These are phyloP conservation scores for Berghia stephanieae DNA, from an alignment of 1,140 invertebrate genomes.

Conservation along the genomic window DNA sequence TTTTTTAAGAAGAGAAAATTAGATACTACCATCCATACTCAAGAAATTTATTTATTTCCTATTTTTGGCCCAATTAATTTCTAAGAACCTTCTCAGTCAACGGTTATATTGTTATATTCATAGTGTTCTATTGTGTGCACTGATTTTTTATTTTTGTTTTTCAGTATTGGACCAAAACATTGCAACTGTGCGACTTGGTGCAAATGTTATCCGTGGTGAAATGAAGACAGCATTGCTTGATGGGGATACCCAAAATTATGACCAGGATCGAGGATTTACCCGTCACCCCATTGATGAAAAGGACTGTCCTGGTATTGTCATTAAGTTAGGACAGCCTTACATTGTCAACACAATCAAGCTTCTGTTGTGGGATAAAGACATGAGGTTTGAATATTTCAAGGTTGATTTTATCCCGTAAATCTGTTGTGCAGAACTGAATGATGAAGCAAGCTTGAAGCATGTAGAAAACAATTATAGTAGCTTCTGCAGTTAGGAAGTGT, in stretches of 20 bases:
- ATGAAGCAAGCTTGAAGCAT: too few species aligned
- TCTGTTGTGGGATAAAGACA: conserved; percentile 93
- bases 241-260: conserved; percentile 86
- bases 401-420: too few species aligned
- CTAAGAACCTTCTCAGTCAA: too few species aligned
- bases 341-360: conserved; percentile 94
- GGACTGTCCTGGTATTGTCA: conserved; percentile 76
- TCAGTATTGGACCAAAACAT: conserved; percentile 91
- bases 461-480: too few species aligned
- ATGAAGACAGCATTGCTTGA: conserved; percentile 86
- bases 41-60: too few species aligned
- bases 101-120: too few species aligned
- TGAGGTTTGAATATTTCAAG: conserved; percentile 75
- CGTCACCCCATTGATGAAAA: conserved; percentile 89
- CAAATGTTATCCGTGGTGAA: conserved; percentile 75
- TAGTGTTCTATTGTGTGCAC: background rate
- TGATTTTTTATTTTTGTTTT: too few species aligned
- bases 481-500: too few species aligned
- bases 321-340: conserved; percentile 85
- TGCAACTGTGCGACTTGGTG: conserved; percentile 79
- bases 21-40: too few species aligned
- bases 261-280: conserved; percentile 92
- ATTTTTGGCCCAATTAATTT: too few species aligned
- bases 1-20: too few species aligned
- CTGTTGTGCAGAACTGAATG: too few species aligned